phyloP scores from a whole-genome alignment of 2,113 vertebrate genomes.

The Agelaius phoeniceus region DNA sequence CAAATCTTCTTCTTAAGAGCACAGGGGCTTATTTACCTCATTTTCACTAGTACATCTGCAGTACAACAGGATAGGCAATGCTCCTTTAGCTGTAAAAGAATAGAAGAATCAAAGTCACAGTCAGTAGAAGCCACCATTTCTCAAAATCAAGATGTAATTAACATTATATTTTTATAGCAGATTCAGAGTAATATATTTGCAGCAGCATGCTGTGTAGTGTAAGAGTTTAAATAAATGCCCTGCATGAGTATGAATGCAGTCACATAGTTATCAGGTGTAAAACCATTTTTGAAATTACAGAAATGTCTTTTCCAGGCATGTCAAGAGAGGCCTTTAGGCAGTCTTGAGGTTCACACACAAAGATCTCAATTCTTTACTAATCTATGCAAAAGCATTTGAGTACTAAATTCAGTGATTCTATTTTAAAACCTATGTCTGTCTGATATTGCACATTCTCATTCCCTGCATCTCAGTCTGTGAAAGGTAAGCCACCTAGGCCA shows the following conservation, averaged over 20 bases:
- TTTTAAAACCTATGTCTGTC: background rate
- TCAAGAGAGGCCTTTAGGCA: background rate
- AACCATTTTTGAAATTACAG: background rate
- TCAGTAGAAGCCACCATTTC: background rate
- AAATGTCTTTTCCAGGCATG: background rate
- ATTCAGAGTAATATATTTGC: background rate
- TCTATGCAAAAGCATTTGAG: background rate
- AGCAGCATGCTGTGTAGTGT: background rate
- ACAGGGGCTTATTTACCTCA: background rate
- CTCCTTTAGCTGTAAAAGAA: background rate
- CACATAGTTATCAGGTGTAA: background rate
- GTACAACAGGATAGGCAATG: background rate
- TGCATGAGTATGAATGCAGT: background rate
- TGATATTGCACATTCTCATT: background rate
- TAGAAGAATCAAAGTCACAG: background rate
- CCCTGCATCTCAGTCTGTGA: background rate
- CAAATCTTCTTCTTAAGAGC: background rate
- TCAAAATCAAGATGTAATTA: background rate
- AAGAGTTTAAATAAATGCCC: background rate
- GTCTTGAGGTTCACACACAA: background rate
- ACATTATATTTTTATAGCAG: background rate
- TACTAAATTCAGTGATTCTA: background rate
- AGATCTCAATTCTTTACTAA: background rate
- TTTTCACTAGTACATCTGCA: background rate
- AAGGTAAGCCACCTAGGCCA: background rate